phyloP scores from a whole-genome alignment of 2,113 vertebrate genomes.

The Riparia riparia region DNA sequence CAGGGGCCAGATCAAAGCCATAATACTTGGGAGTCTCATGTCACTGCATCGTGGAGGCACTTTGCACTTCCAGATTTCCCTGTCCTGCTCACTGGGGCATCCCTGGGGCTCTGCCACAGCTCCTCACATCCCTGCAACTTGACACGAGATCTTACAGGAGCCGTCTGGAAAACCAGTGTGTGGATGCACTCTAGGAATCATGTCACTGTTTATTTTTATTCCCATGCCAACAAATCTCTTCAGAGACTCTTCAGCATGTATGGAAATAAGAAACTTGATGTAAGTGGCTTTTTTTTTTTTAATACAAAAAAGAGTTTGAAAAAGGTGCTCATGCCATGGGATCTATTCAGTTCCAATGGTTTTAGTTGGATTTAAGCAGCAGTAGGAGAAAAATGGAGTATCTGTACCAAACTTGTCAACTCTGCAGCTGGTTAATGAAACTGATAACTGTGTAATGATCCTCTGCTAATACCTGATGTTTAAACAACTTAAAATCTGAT shows the following conservation, averaged over 20 bases:
- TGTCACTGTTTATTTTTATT: not conserved
- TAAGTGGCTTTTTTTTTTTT: not conserved
- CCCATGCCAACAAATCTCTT: not conserved
- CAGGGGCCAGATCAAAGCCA: not conserved
- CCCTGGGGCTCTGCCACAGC: not conserved
- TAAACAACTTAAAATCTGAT: not conserved
- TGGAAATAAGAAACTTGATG: not conserved
- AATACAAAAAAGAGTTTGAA: not conserved
- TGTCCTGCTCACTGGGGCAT: not conserved
- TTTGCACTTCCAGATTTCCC: too few relatives aligned
- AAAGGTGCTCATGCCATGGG: not conserved
- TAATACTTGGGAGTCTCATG: not conserved
- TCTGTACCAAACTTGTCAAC: not conserved
- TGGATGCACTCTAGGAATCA: not conserved
- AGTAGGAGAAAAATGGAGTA: not conserved
- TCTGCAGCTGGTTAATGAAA: not conserved
- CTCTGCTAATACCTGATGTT: not conserved
- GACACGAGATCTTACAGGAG: fast-evolving
- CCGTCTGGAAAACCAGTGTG: not conserved
- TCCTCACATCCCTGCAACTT: not conserved
- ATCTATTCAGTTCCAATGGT: not conserved
- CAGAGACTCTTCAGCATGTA: not conserved
- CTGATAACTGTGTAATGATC: not conserved
- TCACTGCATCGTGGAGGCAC: not conserved
- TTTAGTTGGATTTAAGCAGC: not conserved